A percentile compares a stretch with the other conserved stretches of the same genome.
Conservation (phyloP, 2,113 vertebrate species). For the Pedionomus torquatus region DNA sequence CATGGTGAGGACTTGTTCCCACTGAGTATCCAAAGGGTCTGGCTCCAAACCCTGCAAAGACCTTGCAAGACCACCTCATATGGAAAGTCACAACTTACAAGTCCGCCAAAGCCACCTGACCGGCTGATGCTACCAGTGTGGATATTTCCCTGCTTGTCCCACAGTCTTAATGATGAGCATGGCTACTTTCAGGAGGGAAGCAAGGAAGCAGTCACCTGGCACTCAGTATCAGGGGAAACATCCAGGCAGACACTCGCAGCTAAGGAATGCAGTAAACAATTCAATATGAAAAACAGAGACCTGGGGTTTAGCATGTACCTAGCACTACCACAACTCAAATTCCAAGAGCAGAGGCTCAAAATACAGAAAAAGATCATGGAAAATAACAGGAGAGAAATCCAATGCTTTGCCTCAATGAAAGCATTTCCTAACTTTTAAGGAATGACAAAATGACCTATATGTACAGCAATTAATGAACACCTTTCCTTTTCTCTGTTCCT, state of each 20-base stretch:
- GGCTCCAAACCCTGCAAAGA: neutral
- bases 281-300: neutral
- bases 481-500: neutral
- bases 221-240: neutral
- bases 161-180: neutral
- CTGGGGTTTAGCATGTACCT: neutral
- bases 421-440: neutral
- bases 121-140: neutral
- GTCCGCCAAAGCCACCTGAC: neutral
- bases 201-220: neutral
- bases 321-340: neutral
- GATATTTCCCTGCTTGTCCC: neutral
- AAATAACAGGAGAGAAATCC: neutral
- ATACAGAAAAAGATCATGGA: neutral
- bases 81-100: neutral
- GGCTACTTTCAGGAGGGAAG: neutral
- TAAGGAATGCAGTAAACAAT: neutral
- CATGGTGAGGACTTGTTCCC: neutral
- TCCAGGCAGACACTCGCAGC: neutral
- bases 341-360: neutral
- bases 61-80: fast-evolving
- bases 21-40: neutral
- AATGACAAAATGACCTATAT: neutral
- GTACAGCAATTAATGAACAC: neutral
- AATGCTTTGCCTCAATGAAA: neutral